Conservation (phyloP, 2,797 vertebrate species). For the Margarornis squamiger region DNA sequence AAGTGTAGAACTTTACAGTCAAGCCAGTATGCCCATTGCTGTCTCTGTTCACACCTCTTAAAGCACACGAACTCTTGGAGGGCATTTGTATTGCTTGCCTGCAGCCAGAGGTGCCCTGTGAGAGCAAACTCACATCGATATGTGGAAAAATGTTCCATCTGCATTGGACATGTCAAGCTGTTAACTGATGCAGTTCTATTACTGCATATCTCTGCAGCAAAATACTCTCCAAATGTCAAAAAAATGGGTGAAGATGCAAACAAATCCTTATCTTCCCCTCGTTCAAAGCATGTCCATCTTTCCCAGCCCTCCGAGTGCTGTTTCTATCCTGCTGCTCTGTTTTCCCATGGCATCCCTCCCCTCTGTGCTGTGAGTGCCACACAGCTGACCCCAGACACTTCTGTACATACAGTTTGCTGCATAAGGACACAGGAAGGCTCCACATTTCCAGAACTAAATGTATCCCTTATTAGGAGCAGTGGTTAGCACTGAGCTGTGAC, state of each 20-base stretch:
- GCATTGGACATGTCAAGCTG: not conserved
- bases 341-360: not conserved
- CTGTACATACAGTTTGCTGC: not conserved
- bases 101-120: not conserved
- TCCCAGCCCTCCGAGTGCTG: accelerated
- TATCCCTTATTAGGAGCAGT: not conserved
- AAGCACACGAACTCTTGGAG: not conserved
- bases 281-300: not conserved
- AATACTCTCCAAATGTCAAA: not conserved
- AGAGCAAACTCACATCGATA: not conserved
- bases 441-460: not conserved
- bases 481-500: not conserved
- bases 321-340: not conserved
- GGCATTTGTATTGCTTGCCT: not conserved
- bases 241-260: not conserved
- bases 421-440: not conserved
- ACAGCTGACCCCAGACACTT: not conserved
- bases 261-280: not conserved
- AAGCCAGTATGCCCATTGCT: not conserved
- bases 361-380: not conserved
- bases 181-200: not conserved
- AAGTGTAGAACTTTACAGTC: not conserved
- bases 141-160: not conserved
- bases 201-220: not conserved
- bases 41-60: not conserved